Evolutionary conservation across 2,888 invertebrate genomes (phyloP).

Genomic region (Aphodius granarius): DNA sequence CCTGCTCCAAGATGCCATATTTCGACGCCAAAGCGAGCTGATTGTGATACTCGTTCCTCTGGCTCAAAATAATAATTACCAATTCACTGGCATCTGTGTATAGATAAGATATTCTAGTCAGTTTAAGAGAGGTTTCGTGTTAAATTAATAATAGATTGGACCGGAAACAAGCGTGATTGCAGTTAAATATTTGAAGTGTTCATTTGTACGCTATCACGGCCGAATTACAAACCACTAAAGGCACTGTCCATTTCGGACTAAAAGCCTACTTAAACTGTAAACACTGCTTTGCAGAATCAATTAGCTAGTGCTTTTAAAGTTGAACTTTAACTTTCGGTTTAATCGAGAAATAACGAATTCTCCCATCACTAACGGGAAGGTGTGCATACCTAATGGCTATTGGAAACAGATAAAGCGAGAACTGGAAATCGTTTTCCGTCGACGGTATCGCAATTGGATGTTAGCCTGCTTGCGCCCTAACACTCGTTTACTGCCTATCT

Average conservation of each 20-base stretch:
- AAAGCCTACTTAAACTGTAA: no score
- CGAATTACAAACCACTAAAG: neutral
- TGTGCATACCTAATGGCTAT: constrained; percentile 3
- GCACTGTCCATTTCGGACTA: no score
- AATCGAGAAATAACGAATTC: no score
- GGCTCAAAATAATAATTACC: constrained; percentile 66
- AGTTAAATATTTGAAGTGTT: neutral
- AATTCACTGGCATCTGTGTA: constrained; percentile 63
- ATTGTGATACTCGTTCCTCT: constrained; percentile 66
- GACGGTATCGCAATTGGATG: neutral
- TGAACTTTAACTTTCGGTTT: no score
- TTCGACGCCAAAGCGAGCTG: constrained; percentile 61
- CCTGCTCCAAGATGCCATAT: constrained; percentile 60
- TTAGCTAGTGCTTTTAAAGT: no score
- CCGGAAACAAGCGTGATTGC: neutral
- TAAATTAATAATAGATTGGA: neutral
- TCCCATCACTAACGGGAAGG: no score
- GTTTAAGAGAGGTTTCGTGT: neutral
- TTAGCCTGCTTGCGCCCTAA: neutral
- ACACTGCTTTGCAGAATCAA: no score
- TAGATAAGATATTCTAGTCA: constrained; percentile 24
- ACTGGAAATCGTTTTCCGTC: neutral
- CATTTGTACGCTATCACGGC: neutral
- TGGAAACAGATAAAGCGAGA: neutral
- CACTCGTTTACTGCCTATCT: no score